Evolutionary conservation across 1,140 invertebrate genomes (phyloP), one percentile per base, ranked within the genome.

Genomic region (Tribolium madens): DNA sequence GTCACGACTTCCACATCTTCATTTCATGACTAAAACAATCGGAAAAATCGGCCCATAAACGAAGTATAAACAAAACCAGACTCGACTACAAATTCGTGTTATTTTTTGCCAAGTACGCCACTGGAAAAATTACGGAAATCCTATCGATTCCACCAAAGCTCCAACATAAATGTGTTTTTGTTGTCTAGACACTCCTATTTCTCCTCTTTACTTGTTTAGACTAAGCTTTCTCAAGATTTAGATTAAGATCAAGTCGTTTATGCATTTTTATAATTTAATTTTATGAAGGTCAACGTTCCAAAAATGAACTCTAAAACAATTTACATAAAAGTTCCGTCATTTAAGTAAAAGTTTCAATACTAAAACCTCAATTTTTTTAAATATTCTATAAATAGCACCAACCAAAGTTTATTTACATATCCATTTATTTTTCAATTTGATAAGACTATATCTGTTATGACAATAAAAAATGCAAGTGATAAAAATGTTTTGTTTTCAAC

Each of bases 401-500:
- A 26, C 21, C 21, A 26, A 26, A 26, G 21, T 26, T 26, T 26
- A 26, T 26, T 26, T 26, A 26, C 21, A 26, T 26, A 26, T 26
- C 21, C 0, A 26, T 26, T 26, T 26, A 4, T 26, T 26, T 26
- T 26, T 26, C 0, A 26, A 26, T 26, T 26, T 26, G 36, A 42
- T 42, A 42, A 42, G 36, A 42, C 4, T 0, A 42, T 42, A 42
- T 42, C 36, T 64, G 26, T 31, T 21, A 31, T 64, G 12, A 60
- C 2, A 31, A 31, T 31, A 31, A 60, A 60, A 64, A 64, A 64
- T 64, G n/a, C 10, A 42, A 42, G n/a, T 26, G 57, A 64, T 64
- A 64, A 64, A 31, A 64, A n/a, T 64, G 57, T 64, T 64, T 64
- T 64, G 57, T 64, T 64, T 64, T n/a, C 52, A 64, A 36, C 14